A percentile compares a stretch with the other conserved stretches of the same genome.
Conservation (phyloP, 2,113 vertebrate species). For the Phaethon lepturus region DNA sequence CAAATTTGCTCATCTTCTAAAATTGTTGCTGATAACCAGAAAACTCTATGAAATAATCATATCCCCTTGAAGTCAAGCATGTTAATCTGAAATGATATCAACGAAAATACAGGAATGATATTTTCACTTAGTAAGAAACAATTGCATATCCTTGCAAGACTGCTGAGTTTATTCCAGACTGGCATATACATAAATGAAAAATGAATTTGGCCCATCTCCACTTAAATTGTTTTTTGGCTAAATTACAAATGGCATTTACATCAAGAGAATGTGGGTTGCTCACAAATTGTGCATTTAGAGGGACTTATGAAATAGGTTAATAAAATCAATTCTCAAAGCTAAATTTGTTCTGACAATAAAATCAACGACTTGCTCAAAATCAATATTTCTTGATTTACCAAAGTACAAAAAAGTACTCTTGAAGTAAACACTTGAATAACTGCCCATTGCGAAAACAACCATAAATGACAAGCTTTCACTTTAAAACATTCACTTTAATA, state of each 20-base stretch:
- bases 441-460: conserved; percentile 24
- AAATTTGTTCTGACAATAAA: conserved; percentile 75
- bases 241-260: conserved; percentile 54
- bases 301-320: conserved; percentile 67
- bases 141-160: background rate
- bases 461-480: conserved; percentile 39
- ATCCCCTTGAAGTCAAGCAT: background rate
- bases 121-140: conserved; percentile 6
- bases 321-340: conserved; percentile 71
- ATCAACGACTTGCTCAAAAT: conserved; percentile 68
- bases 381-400: conserved; percentile 69
- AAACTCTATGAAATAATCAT: background rate
- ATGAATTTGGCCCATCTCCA: conserved; percentile 16
- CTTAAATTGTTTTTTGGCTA: conserved; percentile 52
- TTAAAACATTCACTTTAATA: conserved; percentile 46
- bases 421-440: conserved; percentile 33
- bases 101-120: background rate
- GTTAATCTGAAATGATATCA: conserved; percentile 27
- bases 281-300: conserved; percentile 54
- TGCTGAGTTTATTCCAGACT: conserved; percentile 22
- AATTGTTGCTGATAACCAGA: background rate
- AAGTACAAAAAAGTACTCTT: conserved; percentile 58
- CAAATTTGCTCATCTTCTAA: background rate
- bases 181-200: conserved; percentile 42
- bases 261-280: conserved; percentile 55